Base-by-base conservation (phyloP, 2,113 vertebrate species). In the Gadus chalcogrammus region DNA sequence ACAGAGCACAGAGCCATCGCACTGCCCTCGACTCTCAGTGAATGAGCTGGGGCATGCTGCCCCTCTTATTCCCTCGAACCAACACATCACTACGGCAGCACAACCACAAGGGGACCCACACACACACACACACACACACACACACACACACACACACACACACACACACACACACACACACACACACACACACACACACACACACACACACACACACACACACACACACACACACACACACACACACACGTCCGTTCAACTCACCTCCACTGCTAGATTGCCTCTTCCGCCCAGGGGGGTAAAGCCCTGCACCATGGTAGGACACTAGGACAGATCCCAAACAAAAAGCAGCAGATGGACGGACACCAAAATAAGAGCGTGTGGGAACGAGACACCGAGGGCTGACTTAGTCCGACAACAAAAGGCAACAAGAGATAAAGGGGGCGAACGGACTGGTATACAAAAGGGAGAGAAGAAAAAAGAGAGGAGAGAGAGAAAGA, bases 291-390 rank as follows among this genome's bases (percentile, higher is more conserved):
- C 70, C 67, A 59, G 76, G 78, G 80, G 80, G 76, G 81, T 84
- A 81, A 88, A 88, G 84, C 90, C 90, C 86, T 82, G 88, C 86
- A 82, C 77, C 90, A 88, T 83, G 76, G 75, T 85, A 58, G 73
- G 59, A 27, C 64, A 76, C 71, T 85, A 58, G 73, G 59, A 22
- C 64, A 77, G 72, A 74, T 86, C 48, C 76, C 71, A 60, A 53
- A 84, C 75, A 82, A 85, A 85, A 82, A 75, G 70, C 52, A 72
- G 48, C 65, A 67, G 68, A 73, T 9, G 61, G 62, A 63, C 48
- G 66, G 79, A 59, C 38, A 20, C 20, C 15, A 27, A 27, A 62
- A 24, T 24, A 27, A 27, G 61, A 27, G 60, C 11, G 60, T 55
- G 55, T 78, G 56, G 78, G 78, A 65, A 78, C 83, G 79, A 79